These are phyloP conservation scores for Entomobrya proxima DNA, from an alignment of 2,888 invertebrate genomes.

Conservation along the genomic window DNA sequence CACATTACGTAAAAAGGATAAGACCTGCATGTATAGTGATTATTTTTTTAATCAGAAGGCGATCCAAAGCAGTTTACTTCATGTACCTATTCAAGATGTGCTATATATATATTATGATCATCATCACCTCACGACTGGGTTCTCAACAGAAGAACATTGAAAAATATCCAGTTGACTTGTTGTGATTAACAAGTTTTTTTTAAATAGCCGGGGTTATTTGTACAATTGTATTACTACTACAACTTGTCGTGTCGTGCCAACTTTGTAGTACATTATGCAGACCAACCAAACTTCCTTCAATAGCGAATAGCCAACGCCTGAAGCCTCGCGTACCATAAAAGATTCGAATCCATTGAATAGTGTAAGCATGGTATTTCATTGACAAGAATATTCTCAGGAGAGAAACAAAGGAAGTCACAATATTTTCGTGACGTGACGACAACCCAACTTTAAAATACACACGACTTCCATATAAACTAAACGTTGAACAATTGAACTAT, in stretches of 20 bases:
- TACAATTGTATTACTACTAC: conserved; percentile 4
- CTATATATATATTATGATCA: conserved; percentile 3
- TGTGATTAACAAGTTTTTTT: conserved; percentile 46
- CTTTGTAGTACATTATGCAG: neutral
- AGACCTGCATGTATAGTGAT: conserved; percentile 45
- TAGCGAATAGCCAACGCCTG: conserved; percentile 6
- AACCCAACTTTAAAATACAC: neutral
- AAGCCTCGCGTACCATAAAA: conserved; percentile 3
- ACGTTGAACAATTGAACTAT: conserved; percentile 7
- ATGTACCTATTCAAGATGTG: neutral
- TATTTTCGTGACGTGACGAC: conserved; percentile 23
- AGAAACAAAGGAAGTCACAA: conserved; percentile 24
- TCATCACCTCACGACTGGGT: conserved; percentile 46
- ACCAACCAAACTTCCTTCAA: neutral
- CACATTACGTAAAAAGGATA: conserved; percentile 43
- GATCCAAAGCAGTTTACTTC: neutral
- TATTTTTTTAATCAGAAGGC: conserved; percentile 58
- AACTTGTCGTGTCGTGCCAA: conserved; percentile 1
- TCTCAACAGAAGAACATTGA: conserved; percentile 20
- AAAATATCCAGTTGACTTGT: conserved; percentile 52
- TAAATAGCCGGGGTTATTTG: conserved; percentile 15
- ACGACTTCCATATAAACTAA: neutral
- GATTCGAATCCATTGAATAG: neutral
- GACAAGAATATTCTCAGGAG: conserved; percentile 27
- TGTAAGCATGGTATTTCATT: neutral